Evolutionary conservation across 2,113 vertebrate species (phyloP).

Genomic region (Dicerorhinus sumatrensis): DNA sequence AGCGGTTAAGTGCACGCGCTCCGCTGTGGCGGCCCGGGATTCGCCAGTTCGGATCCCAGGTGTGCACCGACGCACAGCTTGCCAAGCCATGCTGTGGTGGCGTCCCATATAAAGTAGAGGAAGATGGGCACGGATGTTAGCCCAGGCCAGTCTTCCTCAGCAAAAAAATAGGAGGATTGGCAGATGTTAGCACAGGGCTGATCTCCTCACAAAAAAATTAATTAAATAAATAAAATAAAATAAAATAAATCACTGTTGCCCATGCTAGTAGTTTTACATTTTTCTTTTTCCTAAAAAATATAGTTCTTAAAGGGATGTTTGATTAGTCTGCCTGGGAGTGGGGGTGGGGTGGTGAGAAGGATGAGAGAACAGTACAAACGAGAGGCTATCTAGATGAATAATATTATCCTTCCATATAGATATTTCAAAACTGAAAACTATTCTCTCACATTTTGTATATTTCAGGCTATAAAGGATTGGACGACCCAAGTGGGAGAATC

Average conservation of each 20-base stretch:
- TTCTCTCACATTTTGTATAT: neutral
- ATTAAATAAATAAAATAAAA: too few species aligned
- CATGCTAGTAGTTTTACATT: neutral
- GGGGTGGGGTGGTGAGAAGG: neutral
- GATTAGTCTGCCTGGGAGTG: neutral
- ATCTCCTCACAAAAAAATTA: too few species aligned
- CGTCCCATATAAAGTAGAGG: too few species aligned
- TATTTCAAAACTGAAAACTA: neutral
- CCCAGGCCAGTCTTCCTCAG: too few species aligned
- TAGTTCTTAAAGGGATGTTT: neutral
- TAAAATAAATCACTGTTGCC: neutral
- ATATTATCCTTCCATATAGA: neutral
- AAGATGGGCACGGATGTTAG: too few species aligned
- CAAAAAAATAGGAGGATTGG: too few species aligned
- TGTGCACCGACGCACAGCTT: too few species aligned
- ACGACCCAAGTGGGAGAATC: neutral
- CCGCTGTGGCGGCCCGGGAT: too few species aligned
- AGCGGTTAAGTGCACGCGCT: too few species aligned
- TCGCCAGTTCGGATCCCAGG: too few species aligned
- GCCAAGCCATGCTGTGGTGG: too few species aligned
- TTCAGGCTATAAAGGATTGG: neutral
- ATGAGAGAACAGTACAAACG: neutral
- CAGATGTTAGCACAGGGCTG: too few species aligned
- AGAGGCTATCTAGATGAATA: neutral
- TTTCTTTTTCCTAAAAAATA: neutral